Evolutionary conservation across 2,797 vertebrate species (phyloP).

Genomic region (Melanotaenia boesemani): DNA sequence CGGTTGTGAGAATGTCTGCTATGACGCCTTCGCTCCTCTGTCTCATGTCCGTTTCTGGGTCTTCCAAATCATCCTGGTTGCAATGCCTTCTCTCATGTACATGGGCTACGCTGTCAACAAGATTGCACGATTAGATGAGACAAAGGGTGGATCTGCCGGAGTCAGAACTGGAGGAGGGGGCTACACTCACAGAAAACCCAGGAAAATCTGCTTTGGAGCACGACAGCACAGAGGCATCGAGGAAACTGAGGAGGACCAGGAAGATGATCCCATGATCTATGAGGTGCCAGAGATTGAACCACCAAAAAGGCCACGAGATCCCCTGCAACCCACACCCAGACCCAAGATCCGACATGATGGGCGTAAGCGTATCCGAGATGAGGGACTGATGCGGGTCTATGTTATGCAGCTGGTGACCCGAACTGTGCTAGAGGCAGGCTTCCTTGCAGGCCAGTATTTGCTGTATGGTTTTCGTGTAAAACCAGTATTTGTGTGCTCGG

Average conservation of each 20-base stretch:
- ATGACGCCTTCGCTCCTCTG: slow-evolving; percentile 95
- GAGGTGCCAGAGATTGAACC: slow-evolving; percentile 92
- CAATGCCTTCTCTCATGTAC: slow-evolving; percentile 95
- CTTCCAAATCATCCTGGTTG: slow-evolving; percentile 96
- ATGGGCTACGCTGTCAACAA: slow-evolving; percentile 96
- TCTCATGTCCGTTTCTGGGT: slow-evolving; percentile 99
- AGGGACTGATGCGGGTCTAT: slow-evolving; percentile 95
- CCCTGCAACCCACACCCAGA: slow-evolving; percentile 89
- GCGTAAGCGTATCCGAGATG: slow-evolving; percentile 89
- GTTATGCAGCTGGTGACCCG: slow-evolving; percentile 94
- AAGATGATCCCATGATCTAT: slow-evolving; percentile 90
- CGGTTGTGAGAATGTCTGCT: slow-evolving; percentile 98
- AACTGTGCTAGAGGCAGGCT: slow-evolving; percentile 90
- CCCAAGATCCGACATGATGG: slow-evolving; percentile 91
- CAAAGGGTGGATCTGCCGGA: slow-evolving; percentile 67
- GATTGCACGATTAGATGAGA: slow-evolving; percentile 91
- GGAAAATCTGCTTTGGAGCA: slow-evolving; percentile 85
- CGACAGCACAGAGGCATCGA: slow-evolving; percentile 82
- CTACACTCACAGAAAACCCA: slow-evolving; percentile 85
- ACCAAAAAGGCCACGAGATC: slow-evolving; percentile 79
- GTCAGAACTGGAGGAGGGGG: slow-evolving; percentile 82
- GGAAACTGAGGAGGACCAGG: slow-evolving; percentile 86
- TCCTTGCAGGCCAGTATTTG: slow-evolving; percentile 94
- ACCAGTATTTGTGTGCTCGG: slow-evolving; percentile 89
- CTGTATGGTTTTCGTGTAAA: slow-evolving; percentile 95